Evolutionary conservation across 2,113 vertebrate genomes (phyloP), one percentile per base, ranked within the genome.

Genomic region (Actinemys pallida): DNA sequence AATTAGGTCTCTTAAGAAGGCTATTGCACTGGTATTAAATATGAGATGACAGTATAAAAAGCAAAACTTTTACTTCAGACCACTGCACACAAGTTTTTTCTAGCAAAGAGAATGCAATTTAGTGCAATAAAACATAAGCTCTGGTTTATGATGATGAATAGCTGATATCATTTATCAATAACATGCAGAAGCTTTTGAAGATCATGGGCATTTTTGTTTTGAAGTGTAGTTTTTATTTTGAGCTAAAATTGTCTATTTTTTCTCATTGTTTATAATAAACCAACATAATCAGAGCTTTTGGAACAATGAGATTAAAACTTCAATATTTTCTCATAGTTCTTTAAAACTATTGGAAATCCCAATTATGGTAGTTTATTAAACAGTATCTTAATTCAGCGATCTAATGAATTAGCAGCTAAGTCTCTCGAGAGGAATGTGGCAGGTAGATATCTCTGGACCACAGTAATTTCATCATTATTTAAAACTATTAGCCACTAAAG

Each of bases 391-490:
- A 59, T 31, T 94, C 81, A 76, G 11, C 75, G 82, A 92, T 89
- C 86, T 90, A n/a, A 53, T 92, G 91, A 90, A 54, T 88, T 85
- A 80, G 20, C 45, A 91, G 22, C 62, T 82, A 65, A 39, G 45
- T 84, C 76, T 97, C 78, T 89, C 81, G 89, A 91, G 45, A 17
- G 50, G 69, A 57, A 49, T 87, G 53, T 86, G 76, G 8, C 49
- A 6, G 69, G 6, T 31, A 2, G 25, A 0, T 5, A 1, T 92
- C 89, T 84, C 84, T 93, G 81, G 57, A 91, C 88, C 72, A 78
- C 81, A 90, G 4, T 82, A 94, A 90, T 83, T 92, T 95, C 95
- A 65, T 29, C 25, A 54, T 49, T 92, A 65, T 87, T 84, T 81
- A 86, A 88, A 96, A 78, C 9, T 69, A 65, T 52, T 31, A 87